These are phyloP conservation scores for Drosophila maculinotata DNA, from an alignment of 2,888 invertebrate species.

Conservation along the genomic window DNA sequence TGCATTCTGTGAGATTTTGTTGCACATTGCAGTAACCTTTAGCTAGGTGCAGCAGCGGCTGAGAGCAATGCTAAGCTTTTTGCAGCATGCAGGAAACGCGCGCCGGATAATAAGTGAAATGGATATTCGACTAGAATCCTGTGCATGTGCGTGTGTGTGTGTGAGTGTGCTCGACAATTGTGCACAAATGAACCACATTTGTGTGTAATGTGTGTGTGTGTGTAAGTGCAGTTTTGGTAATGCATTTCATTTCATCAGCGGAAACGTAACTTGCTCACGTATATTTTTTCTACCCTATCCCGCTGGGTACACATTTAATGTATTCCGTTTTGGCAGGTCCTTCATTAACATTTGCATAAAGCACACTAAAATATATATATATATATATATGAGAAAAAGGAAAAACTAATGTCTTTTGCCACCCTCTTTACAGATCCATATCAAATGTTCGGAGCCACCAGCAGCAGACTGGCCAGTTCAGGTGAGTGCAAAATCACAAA, in stretches of 20 bases:
- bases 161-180: constrained; percentile 63
- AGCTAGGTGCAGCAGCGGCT: constrained; percentile 29
- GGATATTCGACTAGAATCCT: constrained; percentile 56
- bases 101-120: constrained; percentile 77
- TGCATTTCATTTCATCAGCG: constrained; percentile 77
- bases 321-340: constrained; percentile 68
- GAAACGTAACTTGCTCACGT: constrained; percentile 70
- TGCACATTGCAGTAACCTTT: constrained; percentile 42
- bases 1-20: constrained; percentile 9
- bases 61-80: constrained; percentile 39
- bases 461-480: constrained; percentile 97
- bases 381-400: background rate
- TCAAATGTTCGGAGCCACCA: constrained; percentile 98
- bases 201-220: constrained; percentile 6
- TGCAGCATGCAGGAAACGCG: constrained; percentile 61
- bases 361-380: constrained; percentile 25
- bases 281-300: constrained; percentile 20
- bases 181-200: constrained; percentile 62
- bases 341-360: constrained; percentile 76
- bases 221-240: constrained; percentile 66
- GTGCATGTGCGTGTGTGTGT: constrained; percentile 15
- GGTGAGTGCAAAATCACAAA: constrained; percentile 87
- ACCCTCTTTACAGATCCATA: constrained; percentile 92
- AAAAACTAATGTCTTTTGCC: constrained; percentile 49
- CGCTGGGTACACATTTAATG: constrained; percentile 37